Evolutionary conservation across 2,888 invertebrate genomes (phyloP), one percentile per base, ranked within the genome.

Genomic region (Mythimna lalbum): DNA sequence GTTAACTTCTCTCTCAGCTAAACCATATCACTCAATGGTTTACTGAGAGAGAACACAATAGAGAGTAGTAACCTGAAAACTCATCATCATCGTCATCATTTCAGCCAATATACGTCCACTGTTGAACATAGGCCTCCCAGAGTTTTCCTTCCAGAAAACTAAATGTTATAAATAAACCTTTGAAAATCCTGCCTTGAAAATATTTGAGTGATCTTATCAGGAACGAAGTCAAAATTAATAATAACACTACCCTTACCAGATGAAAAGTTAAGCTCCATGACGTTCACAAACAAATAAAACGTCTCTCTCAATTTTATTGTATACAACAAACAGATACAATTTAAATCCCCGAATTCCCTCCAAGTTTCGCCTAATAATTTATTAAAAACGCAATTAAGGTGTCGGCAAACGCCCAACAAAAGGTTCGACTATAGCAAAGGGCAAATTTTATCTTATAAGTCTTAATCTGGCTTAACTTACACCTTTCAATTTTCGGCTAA

Each of bases 351-450:
- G 59, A 75, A 66, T 80, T 80, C 78, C 70, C 76, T 74, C 73
- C 70, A 82, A 86, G 80, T 83, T 87, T 79, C 72, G 57, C 50
- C 78, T 85, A 75, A 80, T 91, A 89, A 92, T 90, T 92, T 89
- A 92, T 92, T 91, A 90, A 91, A 89, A 90, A 88, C 86, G 85
- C 84, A 90, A 92, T 93, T 90, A 91, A 80, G 82, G 81, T 70
- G 83, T 71, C 70, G 79, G 84, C 81, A 81, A 81, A 84, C 87
- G 87, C 86, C 86, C 84, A 71, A 67, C 73, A 65, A 83, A 85
- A 81, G 86, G 78, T 84, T 73, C 57, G 66, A 12, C 36, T 36
- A 21, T 59, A 68, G 75, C 80, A 86, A 86, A 86, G 84, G 81
- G 83, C 74, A 83, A 81, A 80, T 87, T 88, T 88, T 86, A 86